phyloP scores from a whole-genome alignment of 2,888 invertebrate genomes.

The Lasius platythorax region DNA sequence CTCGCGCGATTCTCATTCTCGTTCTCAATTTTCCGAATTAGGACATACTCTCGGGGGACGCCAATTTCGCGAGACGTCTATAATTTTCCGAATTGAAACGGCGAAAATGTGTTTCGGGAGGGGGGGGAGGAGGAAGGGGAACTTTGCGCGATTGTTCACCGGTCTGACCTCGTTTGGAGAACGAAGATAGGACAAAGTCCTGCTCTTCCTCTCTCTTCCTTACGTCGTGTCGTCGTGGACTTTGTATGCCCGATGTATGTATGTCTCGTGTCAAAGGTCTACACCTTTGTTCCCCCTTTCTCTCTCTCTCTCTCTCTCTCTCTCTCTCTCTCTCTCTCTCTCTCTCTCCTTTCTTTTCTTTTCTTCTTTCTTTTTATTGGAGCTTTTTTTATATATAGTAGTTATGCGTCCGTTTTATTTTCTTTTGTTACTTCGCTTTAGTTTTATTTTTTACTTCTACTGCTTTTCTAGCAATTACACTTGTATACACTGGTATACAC shows the following conservation, averaged over 20 bases:
- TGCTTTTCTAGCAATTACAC: conserved; percentile 11
- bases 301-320: not conserved
- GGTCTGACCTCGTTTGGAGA: conserved; percentile 21
- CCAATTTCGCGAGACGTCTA: conserved; percentile 6
- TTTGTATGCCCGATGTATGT: conserved; percentile 29
- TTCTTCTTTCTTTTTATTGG: not conserved
- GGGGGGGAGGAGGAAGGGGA: not conserved
- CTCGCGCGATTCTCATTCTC: conserved; percentile 1
- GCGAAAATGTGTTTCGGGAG: conserved; percentile 11
- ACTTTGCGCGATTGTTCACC: conserved; percentile 12
- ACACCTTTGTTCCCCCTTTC: conserved; percentile 7
- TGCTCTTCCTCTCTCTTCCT: not conserved
- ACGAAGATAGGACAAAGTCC: conserved; percentile 13
- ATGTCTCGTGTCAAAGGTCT: conserved; percentile 46
- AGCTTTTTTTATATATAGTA: conserved; percentile 15
- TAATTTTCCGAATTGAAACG: conserved; percentile 21
- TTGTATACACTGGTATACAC: conserved; percentile 13
- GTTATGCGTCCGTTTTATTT: not conserved
- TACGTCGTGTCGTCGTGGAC: conserved; percentile 1
- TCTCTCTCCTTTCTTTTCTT: not conserved
- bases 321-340: not conserved
- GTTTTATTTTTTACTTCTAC: not conserved
- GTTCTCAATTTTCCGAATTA: not conserved
- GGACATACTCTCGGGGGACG: not conserved
- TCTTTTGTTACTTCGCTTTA: not conserved